Conservation (phyloP, 2,797 vertebrate species). For the Lindbergichthys nudifrons region DNA sequence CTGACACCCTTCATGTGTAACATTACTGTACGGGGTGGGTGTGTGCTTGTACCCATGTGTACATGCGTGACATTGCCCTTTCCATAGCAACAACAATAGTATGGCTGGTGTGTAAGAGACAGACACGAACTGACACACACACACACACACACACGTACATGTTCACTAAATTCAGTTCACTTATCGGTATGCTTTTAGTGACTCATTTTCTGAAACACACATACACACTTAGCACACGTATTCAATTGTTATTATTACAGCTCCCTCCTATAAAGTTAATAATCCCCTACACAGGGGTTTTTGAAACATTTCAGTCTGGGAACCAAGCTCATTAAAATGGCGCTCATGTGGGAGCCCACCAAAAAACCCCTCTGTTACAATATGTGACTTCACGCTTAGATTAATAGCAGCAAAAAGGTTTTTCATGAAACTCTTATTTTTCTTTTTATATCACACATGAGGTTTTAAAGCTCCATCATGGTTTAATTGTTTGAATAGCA, state of each 20-base stretch:
- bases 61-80: constrained; percentile 76
- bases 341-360: constrained; percentile 65
- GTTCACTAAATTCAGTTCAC: background rate
- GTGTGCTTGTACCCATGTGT: constrained; percentile 42
- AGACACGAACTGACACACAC: constrained; percentile 30
- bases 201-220: background rate
- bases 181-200: background rate
- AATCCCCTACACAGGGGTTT: constrained; percentile 68
- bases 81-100: constrained; percentile 68
- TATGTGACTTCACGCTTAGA: constrained; percentile 52
- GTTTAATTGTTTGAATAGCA: constrained; percentile 54
- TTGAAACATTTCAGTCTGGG: constrained; percentile 72
- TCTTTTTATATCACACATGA: constrained; percentile 43
- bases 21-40: constrained; percentile 61
- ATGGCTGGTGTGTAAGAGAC: constrained; percentile 37
- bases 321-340: constrained; percentile 76
- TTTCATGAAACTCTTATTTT: constrained; percentile 42
- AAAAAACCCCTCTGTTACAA: constrained; percentile 67
- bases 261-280: constrained; percentile 70
- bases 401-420: constrained; percentile 61
- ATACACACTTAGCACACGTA: constrained; percentile 36
- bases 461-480: constrained; percentile 41
- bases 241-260: constrained; percentile 65
- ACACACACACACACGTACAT: background rate
- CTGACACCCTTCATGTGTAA: constrained; percentile 83